Evolutionary conservation across 2,888 invertebrate species (phyloP).

Genomic region (Ophioninae sp.): DNA sequence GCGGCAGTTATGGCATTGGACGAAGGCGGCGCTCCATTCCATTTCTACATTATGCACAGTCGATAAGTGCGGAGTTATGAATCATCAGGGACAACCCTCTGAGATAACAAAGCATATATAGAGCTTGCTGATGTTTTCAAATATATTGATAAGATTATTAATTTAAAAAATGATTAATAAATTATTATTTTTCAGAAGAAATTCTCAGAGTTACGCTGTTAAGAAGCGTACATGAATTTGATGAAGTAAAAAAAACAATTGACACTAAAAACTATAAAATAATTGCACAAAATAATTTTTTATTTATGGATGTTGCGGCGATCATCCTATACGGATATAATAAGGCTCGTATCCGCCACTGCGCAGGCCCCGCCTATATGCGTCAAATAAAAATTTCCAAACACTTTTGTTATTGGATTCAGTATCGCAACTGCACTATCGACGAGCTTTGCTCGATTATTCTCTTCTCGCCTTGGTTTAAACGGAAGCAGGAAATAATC

Average conservation of each 20-base stretch:
- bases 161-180: too few species aligned
- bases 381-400: neutral
- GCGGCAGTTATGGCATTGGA: neutral
- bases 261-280: neutral
- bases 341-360: slow-evolving; percentile 64
- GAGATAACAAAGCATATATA: too few species aligned
- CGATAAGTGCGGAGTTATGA: neutral
- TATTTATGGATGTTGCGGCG: slow-evolving; percentile 59
- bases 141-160: too few species aligned
- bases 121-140: too few species aligned
- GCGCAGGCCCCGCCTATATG: slow-evolving; percentile 13
- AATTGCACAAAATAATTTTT: neutral
- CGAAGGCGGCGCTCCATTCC: neutral
- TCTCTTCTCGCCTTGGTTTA: neutral
- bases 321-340: slow-evolving; percentile 69
- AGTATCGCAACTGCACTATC: neutral
- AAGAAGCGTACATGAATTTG: neutral
- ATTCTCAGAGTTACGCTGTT: too few species aligned
- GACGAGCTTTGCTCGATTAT: neutral
- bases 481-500: neutral
- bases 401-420: neutral
- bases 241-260: neutral
- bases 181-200: too few species aligned
- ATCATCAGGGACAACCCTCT: neutral
- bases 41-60: neutral